These are phyloP conservation scores for Leucopsar rothschildi DNA, from an alignment of 2,113 vertebrate genomes.

Conservation along the genomic window DNA sequence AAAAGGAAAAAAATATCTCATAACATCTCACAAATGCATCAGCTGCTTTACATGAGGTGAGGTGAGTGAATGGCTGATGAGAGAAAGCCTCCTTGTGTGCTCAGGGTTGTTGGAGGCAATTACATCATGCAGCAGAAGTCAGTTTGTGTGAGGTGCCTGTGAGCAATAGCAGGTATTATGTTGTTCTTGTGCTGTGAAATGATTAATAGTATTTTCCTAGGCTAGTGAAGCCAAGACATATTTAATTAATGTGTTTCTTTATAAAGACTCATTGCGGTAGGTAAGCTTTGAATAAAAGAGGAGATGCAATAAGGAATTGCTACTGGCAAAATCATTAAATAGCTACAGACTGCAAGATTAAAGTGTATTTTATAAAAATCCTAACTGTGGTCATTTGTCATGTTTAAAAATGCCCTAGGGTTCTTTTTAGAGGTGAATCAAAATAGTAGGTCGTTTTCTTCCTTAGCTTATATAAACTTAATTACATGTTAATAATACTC, in stretches of 20 bases:
- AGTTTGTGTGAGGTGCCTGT: background rate
- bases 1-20: background rate
- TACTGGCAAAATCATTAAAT: conserved; percentile 1
- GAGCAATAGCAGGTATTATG: background rate
- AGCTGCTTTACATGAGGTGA: background rate
- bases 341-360: background rate
- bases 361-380: conserved; percentile 8
- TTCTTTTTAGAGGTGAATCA: background rate
- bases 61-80: background rate
- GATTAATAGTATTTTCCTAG: conserved; percentile 11
- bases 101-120: background rate
- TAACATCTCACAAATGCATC: background rate
- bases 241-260: conserved; percentile 37
- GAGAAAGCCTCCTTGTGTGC: background rate
- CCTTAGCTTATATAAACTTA: background rate
- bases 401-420: background rate
- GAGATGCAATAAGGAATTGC: background rate
- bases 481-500: background rate
- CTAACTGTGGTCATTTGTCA: background rate
- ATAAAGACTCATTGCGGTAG: background rate
- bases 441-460: background rate
- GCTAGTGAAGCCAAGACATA: background rate
- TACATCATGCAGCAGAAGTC: background rate
- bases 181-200: background rate
- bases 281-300: background rate